phyloP scores from a whole-genome alignment of 1,140 invertebrate species.

The Macrostomum lignano region DNA sequence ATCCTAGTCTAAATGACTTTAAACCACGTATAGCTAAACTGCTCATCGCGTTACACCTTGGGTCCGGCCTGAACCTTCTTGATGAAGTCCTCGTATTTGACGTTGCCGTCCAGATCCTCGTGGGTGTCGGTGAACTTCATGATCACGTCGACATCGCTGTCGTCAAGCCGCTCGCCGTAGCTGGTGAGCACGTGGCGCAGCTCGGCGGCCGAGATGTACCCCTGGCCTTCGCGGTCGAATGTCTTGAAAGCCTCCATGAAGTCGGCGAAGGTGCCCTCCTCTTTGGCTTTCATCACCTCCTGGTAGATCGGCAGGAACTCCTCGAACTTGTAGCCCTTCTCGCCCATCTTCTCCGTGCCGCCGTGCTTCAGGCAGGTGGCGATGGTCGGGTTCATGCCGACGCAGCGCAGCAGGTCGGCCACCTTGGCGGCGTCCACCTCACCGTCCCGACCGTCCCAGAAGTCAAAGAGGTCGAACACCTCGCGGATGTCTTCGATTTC shows the following conservation, averaged over 20 bases:
- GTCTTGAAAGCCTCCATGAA: slow-evolving; percentile 95
- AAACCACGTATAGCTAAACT: no score
- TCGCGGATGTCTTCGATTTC: slow-evolving; percentile 24
- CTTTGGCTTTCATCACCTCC: slow-evolving; percentile 81
- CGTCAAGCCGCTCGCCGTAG: slow-evolving; percentile 52
- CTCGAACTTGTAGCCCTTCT: slow-evolving; percentile 53
- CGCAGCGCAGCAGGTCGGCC: slow-evolving; percentile 60
- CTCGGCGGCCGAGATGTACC: slow-evolving; percentile 79
- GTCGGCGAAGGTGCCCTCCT: slow-evolving; percentile 82
- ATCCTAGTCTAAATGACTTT: no score
- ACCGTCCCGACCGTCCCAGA: slow-evolving; percentile 28
- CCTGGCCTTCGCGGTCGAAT: slow-evolving; percentile 90
- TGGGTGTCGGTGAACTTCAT: slow-evolving; percentile 57
- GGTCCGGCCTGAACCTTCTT: no score
- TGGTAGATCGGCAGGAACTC: slow-evolving; percentile 94
- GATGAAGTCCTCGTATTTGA: slow-evolving; percentile 66
- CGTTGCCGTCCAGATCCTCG: slow-evolving; percentile 74
- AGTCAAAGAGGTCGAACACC: slow-evolving; percentile 28
- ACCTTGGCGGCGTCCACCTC: slow-evolving; percentile 24
- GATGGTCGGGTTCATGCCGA: slow-evolving; percentile 69
- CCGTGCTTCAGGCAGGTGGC: slow-evolving; percentile 64
- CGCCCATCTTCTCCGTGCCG: slow-evolving; percentile 69
- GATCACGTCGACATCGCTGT: slow-evolving; percentile 49
- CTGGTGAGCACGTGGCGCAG: slow-evolving; percentile 63
- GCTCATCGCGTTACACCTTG: no score